Evolutionary conservation across 2,888 invertebrate genomes (phyloP).

Genomic region (Crematogaster levior): DNA sequence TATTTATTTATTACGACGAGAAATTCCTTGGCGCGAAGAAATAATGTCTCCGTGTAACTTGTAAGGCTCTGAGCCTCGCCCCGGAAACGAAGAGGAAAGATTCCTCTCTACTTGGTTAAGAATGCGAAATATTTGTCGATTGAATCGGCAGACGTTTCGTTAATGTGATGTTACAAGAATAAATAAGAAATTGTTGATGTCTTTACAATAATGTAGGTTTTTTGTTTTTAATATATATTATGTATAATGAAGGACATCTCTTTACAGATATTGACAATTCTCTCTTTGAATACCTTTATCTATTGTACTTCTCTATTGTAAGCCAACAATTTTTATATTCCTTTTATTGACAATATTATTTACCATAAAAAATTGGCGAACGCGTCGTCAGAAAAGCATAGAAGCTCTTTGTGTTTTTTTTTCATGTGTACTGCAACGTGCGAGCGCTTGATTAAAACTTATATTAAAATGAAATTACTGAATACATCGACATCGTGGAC

Average conservation of each 20-base stretch:
- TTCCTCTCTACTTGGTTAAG: not conserved
- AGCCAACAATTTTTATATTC: not conserved
- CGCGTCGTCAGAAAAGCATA: not conserved
- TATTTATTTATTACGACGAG: conserved; percentile 16
- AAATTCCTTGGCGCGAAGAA: not conserved
- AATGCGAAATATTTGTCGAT: not conserved
- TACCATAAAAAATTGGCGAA: not conserved
- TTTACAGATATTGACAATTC: not conserved
- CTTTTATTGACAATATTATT: not conserved
- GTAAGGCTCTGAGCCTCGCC: not conserved
- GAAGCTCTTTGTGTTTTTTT: not conserved
- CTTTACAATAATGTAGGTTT: not conserved
- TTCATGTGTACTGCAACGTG: not conserved
- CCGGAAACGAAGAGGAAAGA: not conserved
- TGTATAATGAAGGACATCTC: not conserved
- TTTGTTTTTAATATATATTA: not conserved
- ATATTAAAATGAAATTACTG: not conserved
- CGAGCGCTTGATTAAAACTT: not conserved
- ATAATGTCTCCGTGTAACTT: not conserved
- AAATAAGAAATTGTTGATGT: too few relatives aligned
- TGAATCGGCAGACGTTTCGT: not conserved
- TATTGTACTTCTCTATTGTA: too few relatives aligned
- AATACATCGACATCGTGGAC: not conserved
- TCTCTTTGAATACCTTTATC: not conserved
- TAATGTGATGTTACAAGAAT: not conserved